These are phyloP conservation scores for Neria commutata DNA, from an alignment of 2,888 invertebrate genomes.

Conservation along the genomic window DNA sequence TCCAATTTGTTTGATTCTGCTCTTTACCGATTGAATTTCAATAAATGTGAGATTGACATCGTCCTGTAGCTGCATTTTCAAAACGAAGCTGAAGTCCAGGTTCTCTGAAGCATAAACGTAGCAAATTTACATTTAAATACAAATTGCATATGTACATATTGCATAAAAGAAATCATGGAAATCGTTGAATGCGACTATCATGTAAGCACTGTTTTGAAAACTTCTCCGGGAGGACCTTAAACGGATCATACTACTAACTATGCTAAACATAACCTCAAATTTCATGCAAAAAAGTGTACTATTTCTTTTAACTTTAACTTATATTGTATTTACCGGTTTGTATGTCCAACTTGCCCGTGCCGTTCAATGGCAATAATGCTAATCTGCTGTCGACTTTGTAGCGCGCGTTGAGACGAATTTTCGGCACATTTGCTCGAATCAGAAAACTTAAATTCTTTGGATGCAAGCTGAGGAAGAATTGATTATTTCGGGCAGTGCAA, in stretches of 20 bases:
- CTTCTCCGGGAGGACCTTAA: no score
- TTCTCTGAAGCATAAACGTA: constrained; percentile 56
- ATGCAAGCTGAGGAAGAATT: constrained; percentile 64
- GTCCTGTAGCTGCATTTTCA: constrained; percentile 67
- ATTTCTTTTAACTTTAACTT: no score
- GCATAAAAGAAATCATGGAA: no score
- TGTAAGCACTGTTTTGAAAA: no score
- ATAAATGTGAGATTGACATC: constrained; percentile 66
- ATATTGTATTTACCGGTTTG: constrained; percentile 68
- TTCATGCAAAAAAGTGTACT: no score
- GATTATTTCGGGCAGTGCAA: neutral
- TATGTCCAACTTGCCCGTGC: constrained; percentile 64
- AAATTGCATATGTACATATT: neutral
- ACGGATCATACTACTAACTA: no score
- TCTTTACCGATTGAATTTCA: constrained; percentile 68
- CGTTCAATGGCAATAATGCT: constrained; percentile 69
- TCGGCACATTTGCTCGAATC: constrained; percentile 68
- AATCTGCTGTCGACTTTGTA: constrained; percentile 71
- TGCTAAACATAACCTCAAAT: no score
- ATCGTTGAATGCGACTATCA: no score
- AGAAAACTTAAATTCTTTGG: constrained; percentile 69
- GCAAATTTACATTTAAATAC: neutral
- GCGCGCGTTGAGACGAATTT: constrained; percentile 69
- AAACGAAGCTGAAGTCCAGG: constrained; percentile 65
- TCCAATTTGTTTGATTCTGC: constrained; percentile 67